Base-by-base conservation (phyloP, 2,797 vertebrate species). In the Furcifer pardalis region DNA sequence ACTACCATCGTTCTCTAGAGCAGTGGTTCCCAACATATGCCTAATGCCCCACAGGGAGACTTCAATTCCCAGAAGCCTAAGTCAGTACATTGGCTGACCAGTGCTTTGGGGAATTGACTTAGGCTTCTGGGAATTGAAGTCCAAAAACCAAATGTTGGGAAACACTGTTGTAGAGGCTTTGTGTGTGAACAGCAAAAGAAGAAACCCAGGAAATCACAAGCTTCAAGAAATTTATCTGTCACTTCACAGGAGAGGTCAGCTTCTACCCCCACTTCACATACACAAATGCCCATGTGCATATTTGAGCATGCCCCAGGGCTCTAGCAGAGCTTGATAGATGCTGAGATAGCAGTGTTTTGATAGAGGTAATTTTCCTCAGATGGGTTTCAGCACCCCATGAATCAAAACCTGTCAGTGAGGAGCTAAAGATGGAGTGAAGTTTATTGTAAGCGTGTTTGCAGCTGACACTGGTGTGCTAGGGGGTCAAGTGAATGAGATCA, bases 401-500 rank as follows among this genome's bases (percentile, higher is more conserved):
- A 98, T 98, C 97, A 98, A 96, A 97, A 96, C 93, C 96, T 98
- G 97, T 98, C 97, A 97, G 95, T 93, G 95, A 94, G 96, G 92
- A 95, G 92, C 95, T 95, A 92, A 95, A 96, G 97, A 97, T 96
- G 96, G 96, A 97, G 96, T 93, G 96, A 94, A 91, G 92, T 96
- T 96, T 96, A 97, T 97, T 97, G 97, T 97, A 94, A 91, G 89
- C 94, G 94, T 97, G 96, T 97, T 97, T 97, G 96, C 95, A 91
- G 91, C 96, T 93, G 96, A 97, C 92, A 96, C 96, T 91, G 95
- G 77, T 88, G 88, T n/a, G 84, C 96, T 93, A 93, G 96, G 96
- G 97, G 97, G 97, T 97, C 97, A 97, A 97, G 97, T 97, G 97
- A 97, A 97, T 96, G 95, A 95, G 96, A 97, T 97, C 96, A 96